These are phyloP conservation scores for Drosophila murphyi DNA, from an alignment of 1,140 invertebrate genomes.

Conservation along the genomic window DNA sequence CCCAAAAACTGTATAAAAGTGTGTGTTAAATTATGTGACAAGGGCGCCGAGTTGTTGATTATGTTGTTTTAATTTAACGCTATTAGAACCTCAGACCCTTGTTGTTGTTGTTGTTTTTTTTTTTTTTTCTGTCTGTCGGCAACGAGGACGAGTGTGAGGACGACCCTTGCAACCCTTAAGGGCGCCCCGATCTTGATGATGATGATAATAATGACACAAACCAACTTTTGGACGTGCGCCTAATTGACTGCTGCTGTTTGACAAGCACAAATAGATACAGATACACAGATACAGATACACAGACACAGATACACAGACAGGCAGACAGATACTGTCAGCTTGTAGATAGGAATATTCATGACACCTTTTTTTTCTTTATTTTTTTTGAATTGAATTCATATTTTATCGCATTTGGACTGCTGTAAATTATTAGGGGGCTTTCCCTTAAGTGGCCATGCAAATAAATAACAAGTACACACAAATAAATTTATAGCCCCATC, in stretches of 20 bases:
- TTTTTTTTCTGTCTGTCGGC: background rate
- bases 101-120: constrained; percentile 7
- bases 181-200: constrained; percentile 25
- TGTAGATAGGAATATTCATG: constrained; percentile 39
- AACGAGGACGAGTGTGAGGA: background rate
- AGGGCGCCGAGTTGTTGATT: constrained; percentile 67
- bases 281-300: constrained; percentile 13
- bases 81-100: constrained; percentile 66
- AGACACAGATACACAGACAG: constrained; percentile 2
- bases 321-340: constrained; percentile 4
- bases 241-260: constrained; percentile 81
- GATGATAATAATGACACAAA: constrained; percentile 54
- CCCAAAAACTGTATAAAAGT: constrained; percentile 6
- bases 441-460: constrained; percentile 66
- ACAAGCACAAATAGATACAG: constrained; percentile 73
- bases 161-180: constrained; percentile 40
- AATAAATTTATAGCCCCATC: constrained; percentile 54
- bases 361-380: constrained; percentile 33
- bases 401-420: constrained; percentile 57
- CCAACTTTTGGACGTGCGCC: constrained; percentile 50
- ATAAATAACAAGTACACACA: constrained; percentile 68
- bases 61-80: constrained; percentile 84
- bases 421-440: constrained; percentile 44
- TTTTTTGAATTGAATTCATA: constrained; percentile 34
- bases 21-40: constrained; percentile 72